Evolutionary conservation across 1,140 invertebrate species (phyloP).

Genomic region (Dendrolimus kikuchii): DNA sequence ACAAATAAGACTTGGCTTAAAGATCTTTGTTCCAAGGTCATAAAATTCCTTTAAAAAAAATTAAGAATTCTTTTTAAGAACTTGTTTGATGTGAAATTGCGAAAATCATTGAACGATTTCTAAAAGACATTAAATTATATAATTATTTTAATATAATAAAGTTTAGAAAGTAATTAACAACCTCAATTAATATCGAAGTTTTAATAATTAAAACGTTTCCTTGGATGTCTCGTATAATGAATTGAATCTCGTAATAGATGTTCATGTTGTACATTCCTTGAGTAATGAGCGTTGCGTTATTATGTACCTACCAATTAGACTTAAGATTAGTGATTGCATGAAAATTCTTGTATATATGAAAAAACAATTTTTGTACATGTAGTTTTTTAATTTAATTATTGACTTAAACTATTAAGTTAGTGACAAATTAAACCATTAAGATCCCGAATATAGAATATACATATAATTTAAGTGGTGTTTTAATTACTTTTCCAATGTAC

Average conservation of each 20-base stretch:
- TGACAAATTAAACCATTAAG: conserved; percentile 30
- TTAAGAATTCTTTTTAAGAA: too few relatives aligned
- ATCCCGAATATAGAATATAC: conserved; percentile 26
- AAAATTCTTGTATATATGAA: conserved; percentile 31
- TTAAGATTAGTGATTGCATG: conserved; percentile 32
- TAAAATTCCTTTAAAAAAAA: too few relatives aligned
- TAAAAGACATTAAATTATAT: conserved; percentile 17
- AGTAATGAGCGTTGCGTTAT: conserved; percentile 20
- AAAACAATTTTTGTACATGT: conserved; percentile 39
- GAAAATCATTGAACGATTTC: conserved; percentile 14
- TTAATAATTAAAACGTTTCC: conserved; percentile 19
- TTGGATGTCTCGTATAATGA: conserved; percentile 23
- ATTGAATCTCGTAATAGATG: conserved; percentile 23
- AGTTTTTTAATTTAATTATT: conserved; percentile 32
- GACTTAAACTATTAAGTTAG: conserved; percentile 15
- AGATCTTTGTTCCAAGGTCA: too few relatives aligned
- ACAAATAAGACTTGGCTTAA: too few relatives aligned
- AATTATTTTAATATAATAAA: conserved; percentile 20
- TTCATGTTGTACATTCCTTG: conserved; percentile 29
- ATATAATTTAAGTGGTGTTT: conserved; percentile 13
- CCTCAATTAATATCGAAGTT: conserved; percentile 19
- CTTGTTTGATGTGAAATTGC: background rate
- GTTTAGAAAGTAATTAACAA: conserved; percentile 17
- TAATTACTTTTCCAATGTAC: conserved; percentile 1
- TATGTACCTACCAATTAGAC: conserved; percentile 34